phyloP scores from a whole-genome alignment of 1,140 invertebrate species.

The Chelonus insularis region DNA sequence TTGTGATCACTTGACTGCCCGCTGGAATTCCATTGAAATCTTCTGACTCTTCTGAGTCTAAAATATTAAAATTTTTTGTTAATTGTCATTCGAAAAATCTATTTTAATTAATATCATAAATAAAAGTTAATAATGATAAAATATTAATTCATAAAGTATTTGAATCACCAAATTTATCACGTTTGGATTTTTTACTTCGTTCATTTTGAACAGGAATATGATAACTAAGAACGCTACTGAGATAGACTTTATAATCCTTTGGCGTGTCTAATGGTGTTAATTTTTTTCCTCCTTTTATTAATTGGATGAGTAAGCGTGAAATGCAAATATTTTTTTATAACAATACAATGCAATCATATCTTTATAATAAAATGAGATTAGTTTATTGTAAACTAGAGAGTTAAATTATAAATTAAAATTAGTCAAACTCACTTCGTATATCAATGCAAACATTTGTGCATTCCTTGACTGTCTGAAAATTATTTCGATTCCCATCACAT shows the following conservation, averaged over 20 bases:
- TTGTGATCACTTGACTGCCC: conserved; percentile 45
- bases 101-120: conserved; percentile 1
- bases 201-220: conserved; percentile 51
- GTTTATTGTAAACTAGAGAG: background rate
- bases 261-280: conserved; percentile 46
- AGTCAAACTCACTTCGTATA: conserved; percentile 47
- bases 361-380: too few relatives aligned
- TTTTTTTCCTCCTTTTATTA: conserved; percentile 46
- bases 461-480: conserved; percentile 66
- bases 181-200: conserved; percentile 47
- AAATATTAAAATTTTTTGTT: too few relatives aligned
- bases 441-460: conserved; percentile 62
- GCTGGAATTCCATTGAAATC: conserved; percentile 47
- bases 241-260: conserved; percentile 58
- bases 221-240: conserved; percentile 56
- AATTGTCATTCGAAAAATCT: too few relatives aligned
- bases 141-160: background rate
- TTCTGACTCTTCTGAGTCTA: conserved; percentile 26
- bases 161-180: conserved; percentile 49
- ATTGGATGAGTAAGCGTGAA: conserved; percentile 39
- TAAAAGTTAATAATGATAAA: background rate
- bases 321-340: conserved; percentile 3
- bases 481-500: conserved; percentile 76
- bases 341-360: too few relatives aligned
- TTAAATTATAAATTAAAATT: background rate